phyloP scores from a whole-genome alignment of 1,140 invertebrate genomes.

The Whitmania pigra region DNA sequence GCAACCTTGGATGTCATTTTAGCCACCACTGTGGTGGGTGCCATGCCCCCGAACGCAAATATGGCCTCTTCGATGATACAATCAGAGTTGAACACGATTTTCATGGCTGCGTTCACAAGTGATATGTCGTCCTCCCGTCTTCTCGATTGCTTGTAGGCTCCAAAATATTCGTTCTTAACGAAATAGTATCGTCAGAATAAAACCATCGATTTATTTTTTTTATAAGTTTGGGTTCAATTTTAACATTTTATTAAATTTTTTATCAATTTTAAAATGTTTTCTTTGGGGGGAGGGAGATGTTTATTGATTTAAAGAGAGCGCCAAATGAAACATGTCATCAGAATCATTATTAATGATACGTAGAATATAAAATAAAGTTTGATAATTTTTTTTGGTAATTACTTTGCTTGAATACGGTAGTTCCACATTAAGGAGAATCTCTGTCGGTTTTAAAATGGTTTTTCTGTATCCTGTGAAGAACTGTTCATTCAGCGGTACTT shows the following conservation, averaged over 20 bases:
- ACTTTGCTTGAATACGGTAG: slow-evolving; percentile 51
- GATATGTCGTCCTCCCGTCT: slow-evolving; percentile 86
- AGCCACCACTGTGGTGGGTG: slow-evolving; percentile 67
- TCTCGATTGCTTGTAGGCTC: slow-evolving; percentile 80
- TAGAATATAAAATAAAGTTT: not conserved
- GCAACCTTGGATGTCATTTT: slow-evolving; percentile 53
- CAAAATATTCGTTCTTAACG: slow-evolving; percentile 54
- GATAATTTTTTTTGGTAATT: slow-evolving; percentile 19
- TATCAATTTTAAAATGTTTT: too few species aligned
- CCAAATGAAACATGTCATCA: too few species aligned
- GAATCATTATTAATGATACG: not conserved
- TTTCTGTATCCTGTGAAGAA: slow-evolving; percentile 79
- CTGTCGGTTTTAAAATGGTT: slow-evolving; percentile 60
- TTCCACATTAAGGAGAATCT: slow-evolving; percentile 63
- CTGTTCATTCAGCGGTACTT: slow-evolving; percentile 54
- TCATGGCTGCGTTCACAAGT: slow-evolving; percentile 64
- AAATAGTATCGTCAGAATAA: not conserved
- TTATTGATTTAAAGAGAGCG: too few species aligned
- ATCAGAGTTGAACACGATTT: slow-evolving; percentile 39
- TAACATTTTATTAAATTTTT: too few species aligned
- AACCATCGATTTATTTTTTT: too few species aligned
- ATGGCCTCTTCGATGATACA: slow-evolving; percentile 51
- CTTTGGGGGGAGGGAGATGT: too few species aligned
- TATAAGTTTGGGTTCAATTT: too few species aligned
- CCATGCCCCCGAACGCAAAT: slow-evolving; percentile 80